Percentiles rank a stretch among this genome's conserved stretches.
Evolutionary conservation across 2,797 vertebrate species (phyloP).

Genomic region (Onychomys arenicola): DNA sequence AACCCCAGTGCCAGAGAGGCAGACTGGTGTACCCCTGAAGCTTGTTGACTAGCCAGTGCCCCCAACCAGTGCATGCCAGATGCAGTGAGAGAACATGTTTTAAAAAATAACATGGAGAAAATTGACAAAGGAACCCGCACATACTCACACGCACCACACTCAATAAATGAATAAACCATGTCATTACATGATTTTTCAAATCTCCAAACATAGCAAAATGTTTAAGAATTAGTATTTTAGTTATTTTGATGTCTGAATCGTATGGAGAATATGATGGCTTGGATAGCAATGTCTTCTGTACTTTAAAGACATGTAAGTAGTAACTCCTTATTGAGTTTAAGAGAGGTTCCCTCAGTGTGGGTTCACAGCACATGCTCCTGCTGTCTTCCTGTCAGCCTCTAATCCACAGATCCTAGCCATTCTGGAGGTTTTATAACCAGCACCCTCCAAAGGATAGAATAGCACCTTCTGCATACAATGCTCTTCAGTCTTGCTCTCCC

Average conservation of each 20-base stretch:
- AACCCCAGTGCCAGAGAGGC: not conserved
- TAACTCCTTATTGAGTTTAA: not conserved
- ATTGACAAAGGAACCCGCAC: not conserved
- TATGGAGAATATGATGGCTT: not conserved
- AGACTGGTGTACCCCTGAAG: not conserved
- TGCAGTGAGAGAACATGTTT: not conserved
- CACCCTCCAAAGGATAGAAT: not conserved
- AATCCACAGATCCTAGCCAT: not conserved
- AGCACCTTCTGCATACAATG: not conserved
- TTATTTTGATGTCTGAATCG: slow-evolving; percentile 42
- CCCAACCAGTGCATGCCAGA: too few relatives aligned
- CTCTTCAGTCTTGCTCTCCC: not conserved
- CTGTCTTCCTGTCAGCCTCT: not conserved
- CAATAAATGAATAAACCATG: not conserved
- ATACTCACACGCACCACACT: not conserved
- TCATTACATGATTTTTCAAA: slow-evolving; percentile 7
- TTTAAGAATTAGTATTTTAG: not conserved
- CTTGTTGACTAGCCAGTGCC: not conserved
- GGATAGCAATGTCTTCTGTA: not conserved
- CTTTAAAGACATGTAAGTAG: not conserved
- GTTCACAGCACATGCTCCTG: not conserved
- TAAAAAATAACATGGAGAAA: not conserved
- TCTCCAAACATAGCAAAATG: not conserved
- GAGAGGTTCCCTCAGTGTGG: not conserved
- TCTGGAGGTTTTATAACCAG: not conserved